Evolutionary conservation across 2,888 invertebrate genomes (phyloP).

Genomic region (Pollenia amentaria): DNA sequence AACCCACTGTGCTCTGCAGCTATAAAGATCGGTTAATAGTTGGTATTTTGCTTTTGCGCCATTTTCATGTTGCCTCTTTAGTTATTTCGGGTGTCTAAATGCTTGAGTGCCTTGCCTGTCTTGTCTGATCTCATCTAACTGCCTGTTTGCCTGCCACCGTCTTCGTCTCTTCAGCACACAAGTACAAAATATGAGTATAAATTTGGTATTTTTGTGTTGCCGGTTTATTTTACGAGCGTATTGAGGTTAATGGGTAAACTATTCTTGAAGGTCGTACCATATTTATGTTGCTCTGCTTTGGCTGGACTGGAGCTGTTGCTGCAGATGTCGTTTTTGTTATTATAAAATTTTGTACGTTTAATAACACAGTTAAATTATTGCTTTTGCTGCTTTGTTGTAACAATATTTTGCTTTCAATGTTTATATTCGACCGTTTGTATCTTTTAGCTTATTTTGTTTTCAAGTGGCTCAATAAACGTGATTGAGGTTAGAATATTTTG

Average conservation of each 20-base stretch:
- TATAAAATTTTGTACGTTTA: constrained; percentile 49
- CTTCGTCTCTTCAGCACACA: background rate
- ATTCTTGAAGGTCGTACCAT: constrained; percentile 71
- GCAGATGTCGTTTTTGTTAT: constrained; percentile 6
- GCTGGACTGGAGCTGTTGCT: background rate
- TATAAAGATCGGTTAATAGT: constrained; percentile 13
- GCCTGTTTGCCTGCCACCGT: background rate
- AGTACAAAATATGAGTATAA: constrained; percentile 19
- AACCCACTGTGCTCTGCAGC: constrained; percentile 24
- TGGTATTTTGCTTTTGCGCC: constrained; percentile 5
- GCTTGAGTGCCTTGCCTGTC: constrained; percentile 35
- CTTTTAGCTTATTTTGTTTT: background rate
- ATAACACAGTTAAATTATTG: constrained; percentile 35
- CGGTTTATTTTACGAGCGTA: constrained; percentile 62
- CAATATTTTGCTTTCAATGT: constrained; percentile 29
- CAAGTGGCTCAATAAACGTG: constrained; percentile 58
- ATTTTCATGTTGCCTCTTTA: constrained; percentile 24
- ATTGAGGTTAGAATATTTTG: constrained; percentile 68
- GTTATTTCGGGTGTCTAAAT: constrained; percentile 33
- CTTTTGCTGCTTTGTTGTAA: constrained; percentile 28
- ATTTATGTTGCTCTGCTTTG: constrained; percentile 27
- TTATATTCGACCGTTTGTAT: constrained; percentile 5
- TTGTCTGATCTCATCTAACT: constrained; percentile 12
- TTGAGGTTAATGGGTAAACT: constrained; percentile 74
- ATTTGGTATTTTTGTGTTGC: constrained; percentile 58